These are phyloP conservation scores for Pristionchus pacificus DNA, from an alignment of 1,140 invertebrate species.

Conservation along the genomic window DNA sequence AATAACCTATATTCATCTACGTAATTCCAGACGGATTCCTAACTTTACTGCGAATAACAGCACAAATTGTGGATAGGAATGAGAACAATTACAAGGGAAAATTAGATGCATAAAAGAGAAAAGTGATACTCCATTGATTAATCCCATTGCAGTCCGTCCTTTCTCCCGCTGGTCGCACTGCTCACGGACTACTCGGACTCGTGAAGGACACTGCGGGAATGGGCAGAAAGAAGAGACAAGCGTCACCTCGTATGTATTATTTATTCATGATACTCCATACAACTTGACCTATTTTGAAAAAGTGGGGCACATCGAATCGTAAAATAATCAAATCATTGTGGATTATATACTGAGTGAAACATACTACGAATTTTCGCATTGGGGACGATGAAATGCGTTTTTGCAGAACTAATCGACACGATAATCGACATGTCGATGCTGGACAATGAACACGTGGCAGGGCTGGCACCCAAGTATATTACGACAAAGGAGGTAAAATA, in stretches of 20 bases:
- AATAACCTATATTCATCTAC: not conserved
- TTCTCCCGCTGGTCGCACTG: conserved; percentile 47
- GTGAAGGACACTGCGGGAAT: conserved; percentile 47
- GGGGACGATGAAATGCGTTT: not conserved
- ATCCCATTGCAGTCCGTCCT: too few relatives aligned
- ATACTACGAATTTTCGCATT: too few relatives aligned
- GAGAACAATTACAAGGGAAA: conserved; percentile 37
- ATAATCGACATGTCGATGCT: conserved; percentile 54
- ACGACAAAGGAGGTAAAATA: conserved; percentile 62
- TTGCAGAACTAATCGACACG: conserved; percentile 45
- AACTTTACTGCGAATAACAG: not conserved
- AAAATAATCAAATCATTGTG: too few relatives aligned
- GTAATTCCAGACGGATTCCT: not conserved
- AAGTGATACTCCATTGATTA: too few relatives aligned
- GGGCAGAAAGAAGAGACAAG: conserved; percentile 41
- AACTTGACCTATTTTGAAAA: too few relatives aligned
- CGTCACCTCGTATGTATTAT: conserved; percentile 29
- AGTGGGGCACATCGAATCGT: too few relatives aligned
- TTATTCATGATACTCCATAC: not conserved
- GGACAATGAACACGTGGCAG: conserved; percentile 45
- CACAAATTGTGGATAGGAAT: conserved; percentile 11
- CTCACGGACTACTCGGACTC: conserved; percentile 48
- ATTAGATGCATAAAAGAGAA: too few relatives aligned
- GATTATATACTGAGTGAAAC: too few relatives aligned
- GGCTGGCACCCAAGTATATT: conserved; percentile 52